phyloP scores from a whole-genome alignment of 2,888 invertebrate genomes.

The Timema cristinae region DNA sequence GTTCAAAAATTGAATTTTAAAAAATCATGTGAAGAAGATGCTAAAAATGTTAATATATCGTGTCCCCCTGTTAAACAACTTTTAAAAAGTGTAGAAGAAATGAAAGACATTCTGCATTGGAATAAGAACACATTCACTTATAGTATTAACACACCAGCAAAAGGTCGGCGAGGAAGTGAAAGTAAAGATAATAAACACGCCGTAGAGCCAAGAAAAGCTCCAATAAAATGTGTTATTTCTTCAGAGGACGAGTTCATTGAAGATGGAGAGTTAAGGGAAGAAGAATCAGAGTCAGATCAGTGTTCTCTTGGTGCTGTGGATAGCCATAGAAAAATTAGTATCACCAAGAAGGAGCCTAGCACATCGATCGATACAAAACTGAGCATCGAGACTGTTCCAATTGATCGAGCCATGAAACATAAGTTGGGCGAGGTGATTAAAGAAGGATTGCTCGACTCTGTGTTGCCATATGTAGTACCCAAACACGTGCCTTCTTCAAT shows the following conservation, averaged over 20 bases:
- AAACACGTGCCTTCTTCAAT: constrained; percentile 40
- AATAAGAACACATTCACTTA: too few species aligned
- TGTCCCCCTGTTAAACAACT: too few species aligned
- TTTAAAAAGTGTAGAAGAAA: too few species aligned
- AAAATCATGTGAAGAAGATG: not conserved
- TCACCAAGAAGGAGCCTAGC: not conserved
- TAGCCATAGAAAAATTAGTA: constrained; percentile 8
- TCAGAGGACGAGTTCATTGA: too few species aligned
- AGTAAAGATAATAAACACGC: too few species aligned
- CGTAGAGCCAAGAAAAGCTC: too few species aligned
- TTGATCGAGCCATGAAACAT: constrained; percentile 39
- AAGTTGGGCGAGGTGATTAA: constrained; percentile 62
- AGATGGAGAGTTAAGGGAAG: too few species aligned
- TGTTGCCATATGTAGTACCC: constrained; percentile 69
- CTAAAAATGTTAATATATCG: too few species aligned
- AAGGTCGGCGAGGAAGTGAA: too few species aligned
- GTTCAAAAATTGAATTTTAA: not conserved
- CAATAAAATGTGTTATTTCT: too few species aligned
- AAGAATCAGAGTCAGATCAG: constrained; percentile 1
- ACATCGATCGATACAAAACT: not conserved
- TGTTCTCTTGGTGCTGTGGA: not conserved
- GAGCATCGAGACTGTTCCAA: not conserved
- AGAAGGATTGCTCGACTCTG: constrained; percentile 78
- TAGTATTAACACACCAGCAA: too few species aligned
- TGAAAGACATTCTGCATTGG: too few species aligned